Percentiles rank a stretch among this genome's conserved stretches.
phyloP scores from a whole-genome alignment of 2,797 vertebrate species.

The Pempheris klunzingeri region DNA sequence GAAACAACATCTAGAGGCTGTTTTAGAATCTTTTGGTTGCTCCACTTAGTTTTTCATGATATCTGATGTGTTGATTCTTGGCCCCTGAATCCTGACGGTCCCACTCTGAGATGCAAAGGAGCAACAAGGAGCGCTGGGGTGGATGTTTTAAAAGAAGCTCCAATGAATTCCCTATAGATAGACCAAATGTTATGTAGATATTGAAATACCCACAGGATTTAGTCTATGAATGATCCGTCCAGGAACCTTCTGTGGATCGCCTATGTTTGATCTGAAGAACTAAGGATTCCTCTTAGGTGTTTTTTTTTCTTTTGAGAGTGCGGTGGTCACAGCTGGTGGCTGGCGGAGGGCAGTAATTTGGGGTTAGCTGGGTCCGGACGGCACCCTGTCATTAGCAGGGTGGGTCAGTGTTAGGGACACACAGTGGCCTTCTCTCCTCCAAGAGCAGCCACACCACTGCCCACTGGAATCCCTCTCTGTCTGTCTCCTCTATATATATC shows the following conservation, averaged over 20 bases:
- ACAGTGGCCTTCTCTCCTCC: conserved; percentile 79
- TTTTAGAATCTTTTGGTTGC: background rate
- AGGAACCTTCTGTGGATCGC: conserved; percentile 17
- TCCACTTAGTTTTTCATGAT: conserved; percentile 5
- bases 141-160: conserved; percentile 1
- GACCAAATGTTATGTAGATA: background rate
- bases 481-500: conserved; percentile 85
- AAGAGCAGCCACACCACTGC: conserved; percentile 73
- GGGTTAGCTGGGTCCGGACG: conserved; percentile 76
- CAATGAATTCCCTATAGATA: background rate
- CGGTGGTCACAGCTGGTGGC: conserved; percentile 74
- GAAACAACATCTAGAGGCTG: conserved; percentile 1
- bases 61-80: conserved; percentile 2
- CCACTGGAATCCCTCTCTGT: conserved; percentile 82
- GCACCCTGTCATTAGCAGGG: conserved; percentile 86
- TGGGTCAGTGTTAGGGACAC: conserved; percentile 79
- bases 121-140: background rate
- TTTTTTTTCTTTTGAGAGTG: conserved; percentile 52
- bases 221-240: conserved; percentile 20
- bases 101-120: conserved; percentile 5
- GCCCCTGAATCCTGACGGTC: background rate
- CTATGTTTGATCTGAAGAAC: conserved; percentile 2
- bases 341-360: conserved; percentile 80
- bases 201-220: background rate
- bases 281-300: conserved; percentile 66